Evolutionary conservation across 1,140 invertebrate species (phyloP), one percentile per base, ranked within the genome.

Genomic region (Diprion similis): DNA sequence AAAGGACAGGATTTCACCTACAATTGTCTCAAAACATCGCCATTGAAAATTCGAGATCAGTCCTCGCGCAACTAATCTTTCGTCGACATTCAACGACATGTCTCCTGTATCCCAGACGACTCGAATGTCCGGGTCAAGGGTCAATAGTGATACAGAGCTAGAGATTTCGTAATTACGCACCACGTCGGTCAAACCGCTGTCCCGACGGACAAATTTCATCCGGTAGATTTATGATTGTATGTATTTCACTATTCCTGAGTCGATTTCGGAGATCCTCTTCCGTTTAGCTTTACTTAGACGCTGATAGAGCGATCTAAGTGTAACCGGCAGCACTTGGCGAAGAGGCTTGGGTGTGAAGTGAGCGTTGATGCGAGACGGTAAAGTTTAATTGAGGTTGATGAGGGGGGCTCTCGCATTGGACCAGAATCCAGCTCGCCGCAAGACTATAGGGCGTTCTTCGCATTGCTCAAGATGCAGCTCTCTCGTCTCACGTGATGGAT

Each of bases 361-460:
- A 15, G 11, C 11, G 84, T 78, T 83, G 84, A 82, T 82, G 80
- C 82, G 84, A 86, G 84, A 86, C 84, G 80, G 83, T 84, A 77
- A 79, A 87, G 86, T 87, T 87, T 88, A 87, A 87, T 88, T 88
- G 87, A 87, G 85, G 87, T 88, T 88, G 86, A 88, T 88, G 86
- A 88, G 85, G 85, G 87, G 86, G 86, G 84, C 87, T 81, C 78
- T 84, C 85, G 86, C 85, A 87, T 87, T 87, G 87, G 87, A 83
- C 84, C 84, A 84, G 86, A 87, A 88, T 88, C 86, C 87, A 88
- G 85, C 86, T 85, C 82, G 11, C 51, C 6, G 51, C 83, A 82
- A 78, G 80, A 86, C 84, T 82, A 59, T 59, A 17, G 51, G 51
- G 11, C 11, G 51, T 59, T 59, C 51, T 59, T 59, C n/a, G 51